These are phyloP conservation scores for Aegithalos caudatus DNA, from an alignment of 2,113 vertebrate species.

Conservation along the genomic window DNA sequence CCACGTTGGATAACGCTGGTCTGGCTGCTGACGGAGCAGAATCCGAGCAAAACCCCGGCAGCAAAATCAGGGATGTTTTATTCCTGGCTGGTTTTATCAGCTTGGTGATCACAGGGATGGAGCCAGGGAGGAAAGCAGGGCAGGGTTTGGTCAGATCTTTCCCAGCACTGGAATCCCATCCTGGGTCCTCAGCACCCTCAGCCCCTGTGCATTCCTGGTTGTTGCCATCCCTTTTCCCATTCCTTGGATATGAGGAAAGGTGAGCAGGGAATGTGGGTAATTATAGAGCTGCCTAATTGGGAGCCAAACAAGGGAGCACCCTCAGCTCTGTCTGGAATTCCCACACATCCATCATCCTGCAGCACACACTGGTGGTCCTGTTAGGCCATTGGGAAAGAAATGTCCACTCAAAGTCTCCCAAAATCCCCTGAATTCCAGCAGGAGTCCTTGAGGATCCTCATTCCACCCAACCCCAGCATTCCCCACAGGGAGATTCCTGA, in stretches of 20 bases:
- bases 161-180: accelerated
- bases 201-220: not conserved
- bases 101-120: not conserved
- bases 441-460: accelerated
- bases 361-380: accelerated
- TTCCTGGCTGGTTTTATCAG: not conserved
- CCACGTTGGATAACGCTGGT: accelerated
- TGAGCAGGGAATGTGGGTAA: not conserved
- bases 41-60: not conserved
- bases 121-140: not conserved
- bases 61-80: not conserved
- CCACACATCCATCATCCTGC: accelerated
- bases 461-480: not conserved
- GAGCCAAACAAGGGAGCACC: not conserved
- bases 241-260: not conserved
- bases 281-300: not conserved
- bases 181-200: accelerated
- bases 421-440: not conserved
- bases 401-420: not conserved
- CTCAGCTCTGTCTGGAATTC: not conserved
- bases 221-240: not conserved
- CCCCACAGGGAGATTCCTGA: accelerated
- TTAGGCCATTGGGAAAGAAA: not conserved
- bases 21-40: not conserved
- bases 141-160: too few relatives aligned